A percentile compares a stretch with the other conserved stretches of the same genome.
Conservation (phyloP, 2,888 invertebrate genomes). For the Phania funesta region DNA sequence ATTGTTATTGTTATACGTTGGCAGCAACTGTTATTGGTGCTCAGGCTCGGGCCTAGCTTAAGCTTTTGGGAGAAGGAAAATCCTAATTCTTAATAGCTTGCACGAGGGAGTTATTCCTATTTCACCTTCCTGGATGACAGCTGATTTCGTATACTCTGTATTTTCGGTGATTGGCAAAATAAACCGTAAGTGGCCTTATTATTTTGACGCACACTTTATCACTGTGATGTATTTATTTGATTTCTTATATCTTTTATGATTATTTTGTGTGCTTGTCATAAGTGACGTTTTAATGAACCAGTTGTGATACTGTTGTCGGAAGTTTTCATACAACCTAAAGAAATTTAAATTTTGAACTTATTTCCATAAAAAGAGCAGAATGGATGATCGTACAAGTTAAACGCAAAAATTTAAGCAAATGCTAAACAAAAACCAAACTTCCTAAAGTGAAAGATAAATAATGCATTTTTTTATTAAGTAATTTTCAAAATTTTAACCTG, state of each 20-base stretch:
- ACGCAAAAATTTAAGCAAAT: constrained; percentile 10
- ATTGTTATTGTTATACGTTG: no score
- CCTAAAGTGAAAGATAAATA: no score
- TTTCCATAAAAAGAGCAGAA: background rate
- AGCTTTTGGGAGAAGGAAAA: no score
- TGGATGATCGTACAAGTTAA: background rate
- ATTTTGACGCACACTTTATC: background rate
- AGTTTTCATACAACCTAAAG: constrained; percentile 45
- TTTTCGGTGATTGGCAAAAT: no score
- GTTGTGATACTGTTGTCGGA: constrained; percentile 63
- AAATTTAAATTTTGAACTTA: constrained; percentile 37
- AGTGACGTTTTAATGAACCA: constrained; percentile 50
- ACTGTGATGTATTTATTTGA: background rate
- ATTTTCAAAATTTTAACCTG: no score
- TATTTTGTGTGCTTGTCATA: constrained; percentile 10
- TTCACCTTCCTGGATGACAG: no score
- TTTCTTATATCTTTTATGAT: background rate
- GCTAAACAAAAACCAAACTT: no score
- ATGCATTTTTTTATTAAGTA: background rate
- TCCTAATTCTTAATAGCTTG: no score
- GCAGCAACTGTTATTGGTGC: no score
- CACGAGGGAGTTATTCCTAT: no score
- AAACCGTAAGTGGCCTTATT: background rate
- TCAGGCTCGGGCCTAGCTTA: no score
- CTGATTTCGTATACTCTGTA: no score